Conservation (phyloP, 2,888 invertebrate species). For the Cantharis lateralis region DNA sequence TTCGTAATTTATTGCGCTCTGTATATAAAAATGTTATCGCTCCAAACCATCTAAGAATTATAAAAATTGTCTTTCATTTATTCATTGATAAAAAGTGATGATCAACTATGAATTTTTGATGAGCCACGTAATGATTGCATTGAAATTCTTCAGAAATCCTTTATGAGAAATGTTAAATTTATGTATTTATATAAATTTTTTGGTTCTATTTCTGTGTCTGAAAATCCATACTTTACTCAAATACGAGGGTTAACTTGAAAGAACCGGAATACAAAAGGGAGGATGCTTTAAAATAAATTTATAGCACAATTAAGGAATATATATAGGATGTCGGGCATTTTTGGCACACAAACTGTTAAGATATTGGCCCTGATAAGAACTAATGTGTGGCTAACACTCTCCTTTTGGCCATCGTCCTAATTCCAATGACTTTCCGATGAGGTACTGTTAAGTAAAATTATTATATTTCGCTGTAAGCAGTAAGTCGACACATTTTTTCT, state of each 20-base stretch:
- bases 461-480: no score
- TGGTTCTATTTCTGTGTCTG: background rate
- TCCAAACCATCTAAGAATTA: background rate
- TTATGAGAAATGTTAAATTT: background rate
- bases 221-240: background rate
- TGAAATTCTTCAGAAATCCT: background rate
- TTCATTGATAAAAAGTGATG: conserved; percentile 1
- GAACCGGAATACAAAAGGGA: background rate
- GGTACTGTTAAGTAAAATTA: background rate
- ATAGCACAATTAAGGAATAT: background rate
- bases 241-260: background rate
- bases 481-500: no score
- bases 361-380: background rate
- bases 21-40: background rate
- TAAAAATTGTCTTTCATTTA: background rate
- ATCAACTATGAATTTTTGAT: conserved; percentile 3
- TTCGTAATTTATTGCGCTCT: background rate
- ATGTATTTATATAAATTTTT: background rate
- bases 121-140: background rate
- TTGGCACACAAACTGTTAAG: background rate
- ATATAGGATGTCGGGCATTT: background rate
- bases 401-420: background rate
- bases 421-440: background rate
- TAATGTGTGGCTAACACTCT: background rate
- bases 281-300: background rate